Evolutionary conservation across 1,140 invertebrate species (phyloP), one percentile per base, ranked within the genome.

Genomic region (Bombus fervidus): DNA sequence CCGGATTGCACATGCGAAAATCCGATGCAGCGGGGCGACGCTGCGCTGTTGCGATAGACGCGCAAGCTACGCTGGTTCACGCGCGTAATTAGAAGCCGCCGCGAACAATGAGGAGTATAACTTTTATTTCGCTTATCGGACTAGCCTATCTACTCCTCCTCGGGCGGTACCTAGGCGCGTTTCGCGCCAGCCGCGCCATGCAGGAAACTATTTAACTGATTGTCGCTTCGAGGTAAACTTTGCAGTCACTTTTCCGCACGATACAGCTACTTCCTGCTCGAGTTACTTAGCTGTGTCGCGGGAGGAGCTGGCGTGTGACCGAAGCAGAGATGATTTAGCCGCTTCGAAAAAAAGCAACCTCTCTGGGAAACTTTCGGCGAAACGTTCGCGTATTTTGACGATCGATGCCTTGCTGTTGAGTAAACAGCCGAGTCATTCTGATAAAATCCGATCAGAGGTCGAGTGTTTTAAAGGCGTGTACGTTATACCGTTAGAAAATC

Each of bases 61-160:
- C 31, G 78, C 57, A n/a, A 34, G 78, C 69, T 76, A 78, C 88
- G 69, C 78, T 22, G 85, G 90, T 86, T 91, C 89, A 89, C 89
- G 86, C 85, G 86, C 91, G 91, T 94, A 95, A 94, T 95, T 94
- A 93, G 93, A 94, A 94, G 91, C 92, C 88, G 84, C 88, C 86
- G 83, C 91, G 92, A 94, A 95, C 94, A 95, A 94, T 94, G 92
- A 92, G 92, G 93, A 93, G 91, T 91, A 90, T 93, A 94, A 94
- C 91, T 94, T 94, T 95, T 94, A 95, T 94, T 94, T 93, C 91
- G 91, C 91, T 94, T 94, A 95, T 95, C 94, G 89, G 77, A 68
- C 85, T 75, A 76, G 86, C 69, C 83, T 90, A 94, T 95, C 94
- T 93, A 47, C 80, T 69, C 83, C 92, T 87, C 79, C 85, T 69